Conservation (phyloP, 1,140 invertebrate genomes). For the Macrotrachela quadricornifera region DNA sequence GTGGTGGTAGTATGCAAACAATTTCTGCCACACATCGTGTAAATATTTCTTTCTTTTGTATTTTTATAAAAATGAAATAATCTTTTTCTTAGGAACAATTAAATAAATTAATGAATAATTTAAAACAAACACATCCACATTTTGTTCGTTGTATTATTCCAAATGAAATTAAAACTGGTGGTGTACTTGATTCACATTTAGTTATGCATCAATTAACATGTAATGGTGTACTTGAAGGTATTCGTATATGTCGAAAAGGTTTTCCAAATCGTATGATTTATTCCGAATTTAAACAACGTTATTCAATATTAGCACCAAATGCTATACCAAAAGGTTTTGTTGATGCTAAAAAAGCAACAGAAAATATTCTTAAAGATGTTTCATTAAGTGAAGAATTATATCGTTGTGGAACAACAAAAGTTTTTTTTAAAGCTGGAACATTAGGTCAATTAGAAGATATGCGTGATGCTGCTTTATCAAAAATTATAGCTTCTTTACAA, state of each 20-base stretch:
- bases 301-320: slow-evolving; percentile 81
- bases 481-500: slow-evolving; percentile 97
- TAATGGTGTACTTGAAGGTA: slow-evolving; percentile 99
- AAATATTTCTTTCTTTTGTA: too few relatives aligned
- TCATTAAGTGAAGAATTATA: slow-evolving; percentile 63
- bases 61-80: too few relatives aligned
- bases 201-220: slow-evolving; percentile 94
- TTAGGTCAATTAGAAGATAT: slow-evolving; percentile 99
- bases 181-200: slow-evolving; percentile 91
- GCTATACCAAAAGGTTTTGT: slow-evolving; percentile 48
- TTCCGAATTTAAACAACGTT: slow-evolving; percentile 99
- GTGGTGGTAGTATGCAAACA: slow-evolving; percentile 84
- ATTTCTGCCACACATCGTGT: slow-evolving; percentile 56
- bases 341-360: slow-evolving; percentile 59
- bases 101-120: slow-evolving; percentile 83
- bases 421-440: slow-evolving; percentile 98
- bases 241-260: slow-evolving; percentile 99
- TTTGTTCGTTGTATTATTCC: slow-evolving; percentile 99
- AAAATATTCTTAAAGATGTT: slow-evolving; percentile 49
- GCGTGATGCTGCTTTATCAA: slow-evolving; percentile 89
- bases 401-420: slow-evolving; percentile 87
- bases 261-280: slow-evolving; percentile 99
- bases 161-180: slow-evolving; percentile 86
- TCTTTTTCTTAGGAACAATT: slow-evolving; percentile 47
- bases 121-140: slow-evolving; percentile 87